These are phyloP conservation scores for Limnephilus lunatus DNA, from an alignment of 2,888 invertebrate species.

Conservation along the genomic window DNA sequence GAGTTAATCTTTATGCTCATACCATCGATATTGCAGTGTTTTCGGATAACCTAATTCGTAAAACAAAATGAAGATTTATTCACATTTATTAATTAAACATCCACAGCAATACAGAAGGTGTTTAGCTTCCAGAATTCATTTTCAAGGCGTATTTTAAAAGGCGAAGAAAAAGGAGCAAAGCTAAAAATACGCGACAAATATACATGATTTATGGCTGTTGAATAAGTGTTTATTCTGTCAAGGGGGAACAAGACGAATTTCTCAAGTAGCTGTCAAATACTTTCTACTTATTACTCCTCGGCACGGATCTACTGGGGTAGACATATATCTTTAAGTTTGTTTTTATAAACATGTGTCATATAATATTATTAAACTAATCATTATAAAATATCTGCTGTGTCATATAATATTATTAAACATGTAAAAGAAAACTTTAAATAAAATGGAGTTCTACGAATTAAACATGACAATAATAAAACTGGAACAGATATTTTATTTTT, in stretches of 20 bases:
- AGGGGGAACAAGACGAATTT: not conserved
- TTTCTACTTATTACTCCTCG: not conserved
- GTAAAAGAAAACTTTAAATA: too few relatives aligned
- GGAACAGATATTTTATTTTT: too few relatives aligned
- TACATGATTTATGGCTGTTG: not conserved
- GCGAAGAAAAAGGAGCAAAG: not conserved
- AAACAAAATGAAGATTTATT: not conserved
- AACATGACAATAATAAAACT: too few relatives aligned
- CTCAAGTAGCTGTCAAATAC: not conserved
- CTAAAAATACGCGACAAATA: not conserved
- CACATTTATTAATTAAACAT: not conserved
- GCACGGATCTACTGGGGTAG: not conserved
- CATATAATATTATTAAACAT: too few relatives aligned
- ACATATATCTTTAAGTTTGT: not conserved
- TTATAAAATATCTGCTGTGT: too few relatives aligned
- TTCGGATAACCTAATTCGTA: not conserved
- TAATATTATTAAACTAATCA: too few relatives aligned
- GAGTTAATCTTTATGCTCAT: too few relatives aligned
- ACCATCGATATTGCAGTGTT: not conserved
- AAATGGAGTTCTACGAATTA: too few relatives aligned
- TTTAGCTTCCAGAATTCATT: not conserved
- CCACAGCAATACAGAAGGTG: not conserved
- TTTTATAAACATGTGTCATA: too few relatives aligned
- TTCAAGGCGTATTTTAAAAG: not conserved
- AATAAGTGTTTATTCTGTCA: not conserved